Evolutionary conservation across 2,888 invertebrate genomes (phyloP), one percentile per base, ranked within the genome.

Genomic region (Hemithea aestivaria): DNA sequence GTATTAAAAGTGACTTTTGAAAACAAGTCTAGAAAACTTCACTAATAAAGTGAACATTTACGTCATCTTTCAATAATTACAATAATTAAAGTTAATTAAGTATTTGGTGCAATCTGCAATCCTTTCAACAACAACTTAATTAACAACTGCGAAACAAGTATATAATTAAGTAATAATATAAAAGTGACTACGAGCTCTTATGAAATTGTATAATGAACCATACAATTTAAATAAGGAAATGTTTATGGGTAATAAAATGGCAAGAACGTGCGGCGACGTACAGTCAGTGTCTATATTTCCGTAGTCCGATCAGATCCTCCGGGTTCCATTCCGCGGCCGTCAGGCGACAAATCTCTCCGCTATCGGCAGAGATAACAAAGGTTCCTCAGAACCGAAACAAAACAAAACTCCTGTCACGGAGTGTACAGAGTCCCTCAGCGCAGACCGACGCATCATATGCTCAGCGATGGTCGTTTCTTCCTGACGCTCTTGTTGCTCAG

Each of bases 401-500:
- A 75, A 73, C 55, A 66, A 77, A 73, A 74, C 85, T 81, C 85
- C 84, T 58, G 55, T 71, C 74, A 63, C 58, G 78, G 84, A 84
- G 85, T 73, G 53, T 73, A 73, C 67, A 62, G 73, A 63, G 66
- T 66, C 69, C 67, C 44, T 40, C 44, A 35, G 41, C 41, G 20
- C 47, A 46, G 45, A 46, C 48, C 34, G 43, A 48, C 61, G 52
- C 67, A 68, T 90, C 90, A 93, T 90, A 93, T 93, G 80, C 93
- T 93, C 51, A 93, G 84, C 9, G 93, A 93, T 25, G 93, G 93
- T 54, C 93, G 88, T 85, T 93, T 93, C 87, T 93, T 93, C 61
- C 93, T 88, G 53, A 93, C 93, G 56, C 91, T 91, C 71, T 92
- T 92, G 63, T 91, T 92, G 75, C 93, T 93, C 66, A 93, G 90